Conservation (phyloP, 2,797 vertebrate genomes). For the Tragopan temminckii region DNA sequence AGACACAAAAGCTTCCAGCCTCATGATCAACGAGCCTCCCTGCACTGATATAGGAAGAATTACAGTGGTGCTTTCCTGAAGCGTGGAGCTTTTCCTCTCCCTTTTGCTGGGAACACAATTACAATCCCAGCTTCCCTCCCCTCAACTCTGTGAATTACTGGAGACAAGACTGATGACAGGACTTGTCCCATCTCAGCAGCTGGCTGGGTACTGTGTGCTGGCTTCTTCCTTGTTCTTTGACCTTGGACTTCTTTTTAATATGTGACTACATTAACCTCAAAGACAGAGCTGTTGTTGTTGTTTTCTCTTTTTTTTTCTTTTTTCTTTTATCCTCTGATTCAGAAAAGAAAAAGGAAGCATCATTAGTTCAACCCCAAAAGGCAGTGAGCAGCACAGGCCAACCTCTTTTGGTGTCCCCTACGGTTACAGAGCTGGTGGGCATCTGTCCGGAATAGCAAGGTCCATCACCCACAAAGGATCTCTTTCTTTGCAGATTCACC, state of each 20-base stretch:
- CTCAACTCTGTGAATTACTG: not conserved
- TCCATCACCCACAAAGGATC: not conserved
- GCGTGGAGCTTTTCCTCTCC: not conserved
- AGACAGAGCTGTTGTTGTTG: not conserved
- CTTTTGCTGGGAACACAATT: not conserved
- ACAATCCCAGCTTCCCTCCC: not conserved
- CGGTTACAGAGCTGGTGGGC: not conserved
- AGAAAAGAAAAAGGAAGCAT: not conserved
- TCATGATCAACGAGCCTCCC: slow-evolving; percentile 57
- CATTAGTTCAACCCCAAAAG: not conserved
- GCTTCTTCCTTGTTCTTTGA: not conserved
- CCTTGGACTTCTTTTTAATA: not conserved
- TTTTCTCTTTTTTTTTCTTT: not conserved
- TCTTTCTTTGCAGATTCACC: not conserved
- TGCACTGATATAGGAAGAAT: slow-evolving; percentile 57
- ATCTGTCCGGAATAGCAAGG: not conserved
- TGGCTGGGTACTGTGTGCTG: not conserved
- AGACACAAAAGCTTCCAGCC: slow-evolving; percentile 58
- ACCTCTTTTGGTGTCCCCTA: not conserved
- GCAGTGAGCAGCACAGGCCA: not conserved
- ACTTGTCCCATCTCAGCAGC: not conserved
- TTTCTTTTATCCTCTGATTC: not conserved
- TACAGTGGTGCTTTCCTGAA: not conserved
- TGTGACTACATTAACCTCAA: not conserved
- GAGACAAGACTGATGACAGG: not conserved